Evolutionary conservation across 2,888 invertebrate species (phyloP).

Genomic region (Orthosia cruda): DNA sequence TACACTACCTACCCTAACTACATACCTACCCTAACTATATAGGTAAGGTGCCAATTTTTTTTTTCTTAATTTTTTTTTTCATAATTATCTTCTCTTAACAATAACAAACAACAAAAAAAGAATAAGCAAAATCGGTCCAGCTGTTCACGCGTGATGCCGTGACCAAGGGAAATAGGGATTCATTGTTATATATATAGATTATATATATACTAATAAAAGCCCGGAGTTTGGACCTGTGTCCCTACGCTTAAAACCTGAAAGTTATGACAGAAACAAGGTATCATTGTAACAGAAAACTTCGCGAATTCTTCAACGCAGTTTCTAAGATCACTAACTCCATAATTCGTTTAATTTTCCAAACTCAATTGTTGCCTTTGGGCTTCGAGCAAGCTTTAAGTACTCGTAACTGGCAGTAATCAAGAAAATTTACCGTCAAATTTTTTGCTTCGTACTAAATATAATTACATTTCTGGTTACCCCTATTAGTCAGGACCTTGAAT

Average conservation of each 20-base stretch:
- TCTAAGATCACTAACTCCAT: slow-evolving; percentile 32
- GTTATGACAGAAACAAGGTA: slow-evolving; percentile 19
- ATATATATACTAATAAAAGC: too few species aligned
- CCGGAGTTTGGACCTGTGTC: too few species aligned
- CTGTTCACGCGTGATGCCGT: too few species aligned
- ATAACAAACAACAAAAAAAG: too few species aligned
- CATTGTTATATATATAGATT: too few species aligned
- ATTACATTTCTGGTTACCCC: slow-evolving; percentile 81
- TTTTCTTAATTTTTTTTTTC: too few species aligned
- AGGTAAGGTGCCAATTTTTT: too few species aligned
- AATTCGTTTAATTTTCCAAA: slow-evolving; percentile 49
- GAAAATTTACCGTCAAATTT: slow-evolving; percentile 73
- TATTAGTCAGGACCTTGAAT: slow-evolving; percentile 81
- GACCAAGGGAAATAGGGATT: too few species aligned
- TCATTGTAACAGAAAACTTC: slow-evolving; percentile 1
- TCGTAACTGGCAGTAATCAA: slow-evolving; percentile 60
- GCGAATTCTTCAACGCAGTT: slow-evolving; percentile 10
- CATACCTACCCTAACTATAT: too few species aligned
- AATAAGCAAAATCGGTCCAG: too few species aligned
- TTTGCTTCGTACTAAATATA: slow-evolving; percentile 72
- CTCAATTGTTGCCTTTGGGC: slow-evolving; percentile 48
- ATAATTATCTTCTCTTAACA: too few species aligned
- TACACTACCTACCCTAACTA: too few species aligned
- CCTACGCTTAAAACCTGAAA: background rate
- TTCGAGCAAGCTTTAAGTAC: slow-evolving; percentile 49